phyloP scores from a whole-genome alignment of 2,113 vertebrate genomes.

The Macheiramphus alcinus region DNA sequence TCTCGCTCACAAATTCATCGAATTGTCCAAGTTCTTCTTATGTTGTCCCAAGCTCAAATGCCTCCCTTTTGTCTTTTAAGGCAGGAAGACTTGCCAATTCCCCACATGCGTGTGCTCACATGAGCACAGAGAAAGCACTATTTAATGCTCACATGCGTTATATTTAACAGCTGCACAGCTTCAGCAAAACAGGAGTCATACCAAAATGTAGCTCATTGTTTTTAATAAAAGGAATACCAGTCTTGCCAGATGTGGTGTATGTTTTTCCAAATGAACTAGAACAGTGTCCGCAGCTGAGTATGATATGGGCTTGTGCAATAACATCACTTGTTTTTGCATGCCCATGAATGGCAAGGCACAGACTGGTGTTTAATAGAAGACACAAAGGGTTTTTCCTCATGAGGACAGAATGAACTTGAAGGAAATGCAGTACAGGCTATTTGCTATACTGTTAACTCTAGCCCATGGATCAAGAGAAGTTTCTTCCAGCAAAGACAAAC shows the following conservation, averaged over 20 bases:
- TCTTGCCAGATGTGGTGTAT: constrained; percentile 9
- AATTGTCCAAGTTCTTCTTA: neutral
- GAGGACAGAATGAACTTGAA: neutral
- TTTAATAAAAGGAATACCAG: constrained; percentile 8
- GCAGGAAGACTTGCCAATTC: neutral
- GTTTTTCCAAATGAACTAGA: neutral
- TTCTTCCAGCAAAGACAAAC: neutral
- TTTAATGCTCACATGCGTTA: neutral
- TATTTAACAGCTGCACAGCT: constrained; percentile 11
- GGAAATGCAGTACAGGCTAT: neutral
- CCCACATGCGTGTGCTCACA: neutral
- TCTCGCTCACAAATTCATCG: neutral
- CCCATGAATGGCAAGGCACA: neutral
- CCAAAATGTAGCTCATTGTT: constrained; percentile 7
- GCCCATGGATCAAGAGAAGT: neutral
- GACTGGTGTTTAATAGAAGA: neutral
- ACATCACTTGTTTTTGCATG: constrained; percentile 5
- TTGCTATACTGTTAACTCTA: neutral
- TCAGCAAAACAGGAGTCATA: constrained; percentile 29
- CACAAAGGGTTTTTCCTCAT: neutral
- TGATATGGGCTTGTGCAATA: constrained; percentile 4
- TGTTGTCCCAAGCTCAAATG: neutral
- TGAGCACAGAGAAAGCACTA: neutral
- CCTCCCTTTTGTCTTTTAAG: neutral
- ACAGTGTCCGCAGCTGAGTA: neutral